Percentiles rank a stretch among this genome's conserved stretches.
phyloP scores from a whole-genome alignment of 35 echinoderm and acorn worm species.

The Strongylocentrotus purpuratus region DNA sequence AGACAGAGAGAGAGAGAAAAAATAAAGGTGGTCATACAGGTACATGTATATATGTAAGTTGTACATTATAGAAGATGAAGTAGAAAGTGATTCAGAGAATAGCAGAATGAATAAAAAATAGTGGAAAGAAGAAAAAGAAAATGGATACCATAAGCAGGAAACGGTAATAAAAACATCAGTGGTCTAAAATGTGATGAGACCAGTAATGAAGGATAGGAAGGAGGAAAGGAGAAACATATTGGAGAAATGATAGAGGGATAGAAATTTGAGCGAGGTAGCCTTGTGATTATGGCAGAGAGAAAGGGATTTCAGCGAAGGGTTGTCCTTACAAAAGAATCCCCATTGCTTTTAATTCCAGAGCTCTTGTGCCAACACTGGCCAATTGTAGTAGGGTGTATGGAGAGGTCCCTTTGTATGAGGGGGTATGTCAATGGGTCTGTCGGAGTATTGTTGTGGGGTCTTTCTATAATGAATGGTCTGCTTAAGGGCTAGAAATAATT shows the following conservation, averaged over 20 bases:
- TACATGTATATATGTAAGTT: too few species aligned
- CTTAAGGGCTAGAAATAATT: conserved; percentile 40
- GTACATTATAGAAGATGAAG: too few species aligned
- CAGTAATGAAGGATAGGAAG: neutral
- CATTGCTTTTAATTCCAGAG: conserved; percentile 14
- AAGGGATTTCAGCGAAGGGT: neutral
- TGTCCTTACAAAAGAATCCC: conserved; percentile 22
- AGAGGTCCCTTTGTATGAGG: neutral
- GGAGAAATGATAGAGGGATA: neutral
- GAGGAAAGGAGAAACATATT: neutral
- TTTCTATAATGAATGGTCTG: conserved; percentile 27
- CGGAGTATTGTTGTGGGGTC: conserved; percentile 9
- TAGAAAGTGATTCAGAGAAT: too few species aligned
- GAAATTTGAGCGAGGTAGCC: neutral
- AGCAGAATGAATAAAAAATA: neutral
- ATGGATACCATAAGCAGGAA: neutral
- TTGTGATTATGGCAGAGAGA: neutral
- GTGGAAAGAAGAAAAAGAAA: neutral
- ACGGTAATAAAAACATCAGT: neutral
- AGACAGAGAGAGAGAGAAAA: neutral
- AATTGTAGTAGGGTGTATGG: neutral
- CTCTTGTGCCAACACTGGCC: conserved; percentile 16
- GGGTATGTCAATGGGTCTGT: neutral
- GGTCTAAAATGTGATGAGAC: neutral
- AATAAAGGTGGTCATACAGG: neutral